Conservation (phyloP, 2,797 vertebrate genomes). For the Dendrocincla tyrannina region DNA sequence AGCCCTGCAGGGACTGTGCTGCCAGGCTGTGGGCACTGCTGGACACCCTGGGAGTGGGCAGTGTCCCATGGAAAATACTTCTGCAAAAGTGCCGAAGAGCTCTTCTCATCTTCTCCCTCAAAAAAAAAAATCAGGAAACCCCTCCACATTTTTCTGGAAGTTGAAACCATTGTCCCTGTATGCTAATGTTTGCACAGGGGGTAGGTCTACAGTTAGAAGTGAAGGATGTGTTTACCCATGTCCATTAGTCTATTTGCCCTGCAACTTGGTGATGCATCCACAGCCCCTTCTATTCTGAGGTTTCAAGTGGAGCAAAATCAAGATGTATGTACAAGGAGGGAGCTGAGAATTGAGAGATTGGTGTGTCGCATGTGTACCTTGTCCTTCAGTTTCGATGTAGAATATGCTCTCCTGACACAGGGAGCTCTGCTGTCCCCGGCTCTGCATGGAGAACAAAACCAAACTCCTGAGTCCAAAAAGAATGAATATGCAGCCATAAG, state of each 20-base stretch:
- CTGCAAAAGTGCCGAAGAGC: not conserved
- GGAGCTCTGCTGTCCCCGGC: not conserved
- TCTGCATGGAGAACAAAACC: not conserved
- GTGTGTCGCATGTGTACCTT: not conserved
- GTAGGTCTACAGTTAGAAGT: not conserved
- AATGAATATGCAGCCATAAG: not conserved
- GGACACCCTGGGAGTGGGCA: rapidly evolving
- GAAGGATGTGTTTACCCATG: not conserved
- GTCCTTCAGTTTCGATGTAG: not conserved
- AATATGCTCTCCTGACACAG: not conserved
- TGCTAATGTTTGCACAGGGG: too few relatives aligned
- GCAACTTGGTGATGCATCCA: not conserved
- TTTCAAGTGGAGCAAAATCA: not conserved
- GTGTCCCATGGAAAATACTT: not conserved
- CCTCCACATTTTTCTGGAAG: not conserved
- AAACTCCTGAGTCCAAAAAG: rapidly evolving
- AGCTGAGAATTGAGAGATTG: not conserved
- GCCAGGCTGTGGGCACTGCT: not conserved
- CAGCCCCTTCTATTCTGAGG: not conserved
- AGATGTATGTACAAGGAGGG: not conserved
- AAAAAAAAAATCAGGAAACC: not conserved
- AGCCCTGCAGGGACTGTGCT: not conserved
- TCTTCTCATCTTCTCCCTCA: not conserved
- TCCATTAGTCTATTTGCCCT: not conserved
- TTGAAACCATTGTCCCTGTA: not conserved